Base-by-base conservation (phyloP, 1,140 invertebrate species). In the Hyposmocoma kahamanoa region DNA sequence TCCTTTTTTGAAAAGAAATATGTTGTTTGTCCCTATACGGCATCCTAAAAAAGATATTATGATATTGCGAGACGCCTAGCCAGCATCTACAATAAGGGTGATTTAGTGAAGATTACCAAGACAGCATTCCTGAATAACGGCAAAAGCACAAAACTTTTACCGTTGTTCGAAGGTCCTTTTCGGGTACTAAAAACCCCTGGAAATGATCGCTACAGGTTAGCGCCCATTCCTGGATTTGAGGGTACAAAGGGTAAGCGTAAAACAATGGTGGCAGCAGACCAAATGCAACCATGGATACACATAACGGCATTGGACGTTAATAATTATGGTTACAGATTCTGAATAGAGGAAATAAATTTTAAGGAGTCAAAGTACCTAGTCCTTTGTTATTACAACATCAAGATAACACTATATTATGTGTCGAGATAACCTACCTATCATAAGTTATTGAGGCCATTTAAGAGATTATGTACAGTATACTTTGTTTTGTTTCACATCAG, bases 81-180 rank as follows among this genome's bases (percentile, higher is more conserved):
- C n/a, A 20, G 18, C 13, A 15, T 8, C 2, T 43, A 43, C 26
- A 24, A 21, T 5, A 13, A 43, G 15, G 42, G 42, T 11, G 42
- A 43, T n/a, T 22, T 43, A 11, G 42, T 43, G 6, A 43, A 43
- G 10, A 43, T 43, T 13, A 43, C 39, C 5, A 42, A 22, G 21
- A 19, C 18, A 11, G 17, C 4, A 19, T 42, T 42, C 18, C 17
- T 19, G 8, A 42, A 42, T 13, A 19, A 22, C 19, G 39, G 39
- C 8, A 3, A 42, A 17, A 42, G 39, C 13, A 43, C 13, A 43
- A 43, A 43, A 21, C 21, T 43, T 2, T 24, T 43, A n/a, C 24
- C 42, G 3, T 43, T 15, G 10, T 43, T 24, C n/a, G n/a, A 10
- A 18, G 38, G 38, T 6, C 38, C 38, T 19, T 39, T 19, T 39